A percentile compares a stretch with the other conserved stretches of the same genome.
Conservation (phyloP, 2,113 vertebrate species). For the Cardinalis cardinalis region DNA sequence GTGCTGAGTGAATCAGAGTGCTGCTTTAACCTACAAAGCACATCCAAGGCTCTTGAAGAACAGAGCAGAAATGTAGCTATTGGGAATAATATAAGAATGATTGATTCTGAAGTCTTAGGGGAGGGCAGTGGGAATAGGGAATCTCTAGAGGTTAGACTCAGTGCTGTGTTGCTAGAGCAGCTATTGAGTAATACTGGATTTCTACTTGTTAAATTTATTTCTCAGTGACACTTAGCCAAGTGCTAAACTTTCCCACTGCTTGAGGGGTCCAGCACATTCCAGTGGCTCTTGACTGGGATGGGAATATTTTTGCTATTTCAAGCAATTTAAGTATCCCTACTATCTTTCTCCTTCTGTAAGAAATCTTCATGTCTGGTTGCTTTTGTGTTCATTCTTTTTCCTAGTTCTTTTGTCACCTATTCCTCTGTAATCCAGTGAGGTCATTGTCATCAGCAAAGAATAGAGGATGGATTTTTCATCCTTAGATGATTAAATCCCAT, state of each 20-base stretch:
- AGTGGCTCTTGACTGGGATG: neutral
- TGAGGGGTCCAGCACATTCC: neutral
- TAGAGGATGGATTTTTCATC: neutral
- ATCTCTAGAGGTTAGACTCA: slow-evolving; percentile 16
- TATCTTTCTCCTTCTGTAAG: neutral
- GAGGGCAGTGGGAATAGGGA: neutral
- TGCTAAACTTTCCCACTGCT: neutral
- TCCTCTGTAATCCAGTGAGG: neutral
- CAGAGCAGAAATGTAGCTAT: neutral
- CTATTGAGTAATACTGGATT: slow-evolving; percentile 19
- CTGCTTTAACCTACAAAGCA: neutral
- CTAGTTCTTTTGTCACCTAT: neutral
- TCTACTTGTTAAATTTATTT: slow-evolving; percentile 28
- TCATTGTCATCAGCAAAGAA: neutral
- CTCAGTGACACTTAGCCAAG: neutral
- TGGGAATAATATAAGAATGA: neutral
- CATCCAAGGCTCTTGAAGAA: neutral
- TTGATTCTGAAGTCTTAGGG: neutral
- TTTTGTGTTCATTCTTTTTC: neutral
- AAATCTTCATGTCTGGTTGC: neutral
- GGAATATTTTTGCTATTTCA: neutral
- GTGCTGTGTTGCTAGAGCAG: neutral
- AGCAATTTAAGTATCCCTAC: neutral
- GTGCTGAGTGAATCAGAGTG: neutral
- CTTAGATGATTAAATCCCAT: neutral